Evolutionary conservation across 2,888 invertebrate species (phyloP).

Genomic region (Corythucha ciliata): DNA sequence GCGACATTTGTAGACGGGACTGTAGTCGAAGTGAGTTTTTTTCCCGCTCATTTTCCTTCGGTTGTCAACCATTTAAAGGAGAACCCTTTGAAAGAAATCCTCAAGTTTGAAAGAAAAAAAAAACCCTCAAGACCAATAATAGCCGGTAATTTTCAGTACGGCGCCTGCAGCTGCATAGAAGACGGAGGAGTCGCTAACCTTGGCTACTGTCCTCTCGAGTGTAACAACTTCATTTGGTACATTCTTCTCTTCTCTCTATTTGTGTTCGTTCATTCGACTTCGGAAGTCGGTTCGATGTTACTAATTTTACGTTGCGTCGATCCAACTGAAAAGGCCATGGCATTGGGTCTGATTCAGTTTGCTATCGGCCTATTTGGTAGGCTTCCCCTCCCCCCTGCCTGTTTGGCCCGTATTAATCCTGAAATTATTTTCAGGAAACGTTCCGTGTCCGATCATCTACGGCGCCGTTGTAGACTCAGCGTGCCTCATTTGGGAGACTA

Average conservation of each 20-base stretch:
- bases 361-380: constrained; percentile 80
- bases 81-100: no score
- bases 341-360: constrained; percentile 84
- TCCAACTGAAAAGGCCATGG: constrained; percentile 89
- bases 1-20: constrained; percentile 52
- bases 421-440: constrained; percentile 65
- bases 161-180: constrained; percentile 46
- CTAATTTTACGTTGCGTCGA: constrained; percentile 84
- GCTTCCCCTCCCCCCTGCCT: constrained; percentile 29
- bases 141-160: no score
- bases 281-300: constrained; percentile 84
- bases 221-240: constrained; percentile 70
- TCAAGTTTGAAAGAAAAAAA: no score
- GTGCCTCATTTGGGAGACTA: constrained; percentile 75
- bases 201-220: constrained; percentile 72
- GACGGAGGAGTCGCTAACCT: constrained; percentile 49
- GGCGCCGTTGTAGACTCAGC: constrained; percentile 87
- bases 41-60: not conserved
- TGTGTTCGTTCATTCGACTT: constrained; percentile 86
- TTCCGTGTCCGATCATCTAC: constrained; percentile 90
- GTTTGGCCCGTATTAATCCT: not conserved
- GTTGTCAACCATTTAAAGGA: no score
- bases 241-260: constrained; percentile 73
- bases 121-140: no score
- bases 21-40: constrained; percentile 38